Percentiles rank a stretch among this genome's conserved stretches.
phyloP scores from a whole-genome alignment of 2,888 invertebrate species.

The Nomada fabriciana region DNA sequence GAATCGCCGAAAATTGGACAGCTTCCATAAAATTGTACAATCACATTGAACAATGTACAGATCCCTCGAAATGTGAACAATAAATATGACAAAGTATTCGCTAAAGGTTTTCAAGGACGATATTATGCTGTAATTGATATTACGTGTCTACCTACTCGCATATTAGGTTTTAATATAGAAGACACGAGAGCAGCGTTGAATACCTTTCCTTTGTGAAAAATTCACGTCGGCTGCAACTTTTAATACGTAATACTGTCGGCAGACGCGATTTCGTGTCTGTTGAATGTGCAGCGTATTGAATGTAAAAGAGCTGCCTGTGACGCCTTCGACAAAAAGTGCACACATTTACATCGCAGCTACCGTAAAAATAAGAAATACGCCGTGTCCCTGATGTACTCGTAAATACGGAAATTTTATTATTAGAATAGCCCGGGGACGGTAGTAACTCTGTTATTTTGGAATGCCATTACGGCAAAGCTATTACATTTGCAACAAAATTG shows the following conservation, averaged over 20 bases:
- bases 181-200: slow-evolving; percentile 72
- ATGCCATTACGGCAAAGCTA: too few species aligned
- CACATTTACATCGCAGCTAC: too few species aligned
- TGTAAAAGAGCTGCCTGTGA: slow-evolving; percentile 43
- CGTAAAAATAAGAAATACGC: too few species aligned
- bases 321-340: slow-evolving; percentile 41
- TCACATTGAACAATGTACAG: background rate
- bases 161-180: slow-evolving; percentile 78
- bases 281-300: slow-evolving; percentile 66
- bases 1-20: too few species aligned
- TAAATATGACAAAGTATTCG: slow-evolving; percentile 76
- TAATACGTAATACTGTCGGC: slow-evolving; percentile 75
- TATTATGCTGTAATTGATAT: slow-evolving; percentile 80
- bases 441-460: too few species aligned
- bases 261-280: slow-evolving; percentile 57
- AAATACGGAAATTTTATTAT: too few species aligned
- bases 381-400: too few species aligned
- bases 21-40: too few species aligned
- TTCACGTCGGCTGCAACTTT: slow-evolving; percentile 75
- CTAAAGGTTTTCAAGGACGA: slow-evolving; percentile 76
- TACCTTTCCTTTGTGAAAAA: slow-evolving; percentile 77
- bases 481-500: too few species aligned
- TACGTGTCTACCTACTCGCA: slow-evolving; percentile 73
- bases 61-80: slow-evolving; percentile 70
- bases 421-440: too few species aligned